Conservation (phyloP, 2,797 vertebrate genomes). For the Mormyrops attenuatus region DNA sequence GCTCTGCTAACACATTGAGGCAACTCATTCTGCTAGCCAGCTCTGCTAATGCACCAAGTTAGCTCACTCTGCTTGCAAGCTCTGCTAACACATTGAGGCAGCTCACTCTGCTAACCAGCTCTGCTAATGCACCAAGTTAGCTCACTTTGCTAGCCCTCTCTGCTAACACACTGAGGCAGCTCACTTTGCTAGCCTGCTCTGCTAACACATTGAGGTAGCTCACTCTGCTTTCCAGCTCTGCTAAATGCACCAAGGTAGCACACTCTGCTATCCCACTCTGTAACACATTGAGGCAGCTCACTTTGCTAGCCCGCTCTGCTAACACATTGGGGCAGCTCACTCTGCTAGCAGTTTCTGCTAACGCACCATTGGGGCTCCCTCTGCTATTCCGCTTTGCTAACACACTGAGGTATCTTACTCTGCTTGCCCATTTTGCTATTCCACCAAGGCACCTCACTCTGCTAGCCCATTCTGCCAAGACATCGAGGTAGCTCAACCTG, state of each 20-base stretch:
- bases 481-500: no score
- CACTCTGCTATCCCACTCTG: not conserved
- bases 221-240: not conserved
- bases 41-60: not conserved
- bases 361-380: not conserved
- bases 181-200: not conserved
- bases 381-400: no score
- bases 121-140: not conserved
- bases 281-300: not conserved
- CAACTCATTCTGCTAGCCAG: not conserved
- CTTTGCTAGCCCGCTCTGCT: not conserved
- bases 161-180: not conserved
- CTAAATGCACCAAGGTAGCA: not conserved
- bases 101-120: not conserved
- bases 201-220: not conserved
- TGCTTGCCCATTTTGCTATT: not conserved
- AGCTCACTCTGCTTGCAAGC: not conserved
- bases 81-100: not conserved
- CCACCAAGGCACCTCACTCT: not conserved
- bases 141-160: not conserved
- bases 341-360: not conserved
- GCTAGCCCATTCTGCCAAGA: not conserved
- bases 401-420: not conserved
- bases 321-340: not conserved
- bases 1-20: not conserved